These are phyloP conservation scores for Drosophila pectinifera DNA, from an alignment of 1,140 invertebrate species.

Conservation along the genomic window DNA sequence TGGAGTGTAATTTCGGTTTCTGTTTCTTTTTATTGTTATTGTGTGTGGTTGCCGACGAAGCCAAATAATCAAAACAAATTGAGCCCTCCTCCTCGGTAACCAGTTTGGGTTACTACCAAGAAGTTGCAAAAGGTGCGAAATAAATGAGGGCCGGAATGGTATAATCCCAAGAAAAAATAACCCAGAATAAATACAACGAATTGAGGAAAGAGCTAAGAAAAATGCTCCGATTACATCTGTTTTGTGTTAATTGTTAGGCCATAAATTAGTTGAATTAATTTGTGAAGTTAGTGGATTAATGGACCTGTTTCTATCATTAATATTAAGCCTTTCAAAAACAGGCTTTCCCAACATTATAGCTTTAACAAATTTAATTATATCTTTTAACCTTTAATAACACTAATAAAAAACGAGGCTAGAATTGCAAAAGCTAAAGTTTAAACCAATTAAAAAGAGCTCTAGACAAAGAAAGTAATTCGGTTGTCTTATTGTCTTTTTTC, in stretches of 20 bases:
- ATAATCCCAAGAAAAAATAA: constrained; percentile 23
- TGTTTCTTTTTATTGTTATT: constrained; percentile 40
- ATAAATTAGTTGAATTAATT: constrained; percentile 12
- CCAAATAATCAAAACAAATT: constrained; percentile 54
- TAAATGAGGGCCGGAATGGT: constrained; percentile 17
- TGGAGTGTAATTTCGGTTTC: constrained; percentile 25
- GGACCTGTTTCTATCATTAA: neutral
- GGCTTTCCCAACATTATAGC: neutral
- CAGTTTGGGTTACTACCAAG: constrained; percentile 31
- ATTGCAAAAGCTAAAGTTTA: neutral
- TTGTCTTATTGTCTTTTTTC: no score
- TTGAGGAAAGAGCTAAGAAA: neutral
- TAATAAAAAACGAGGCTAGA: neutral
- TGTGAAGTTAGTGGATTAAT: neutral
- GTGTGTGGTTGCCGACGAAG: constrained; percentile 42
- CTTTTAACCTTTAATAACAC: no score
- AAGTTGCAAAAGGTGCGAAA: constrained; percentile 51
- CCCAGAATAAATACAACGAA: constrained; percentile 22
- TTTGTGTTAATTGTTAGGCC: constrained; percentile 7
- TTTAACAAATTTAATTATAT: no score
- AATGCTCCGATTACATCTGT: constrained; percentile 10
- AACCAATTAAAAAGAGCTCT: neutral
- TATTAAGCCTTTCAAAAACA: neutral
- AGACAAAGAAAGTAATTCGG: no score
- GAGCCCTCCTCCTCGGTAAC: constrained; percentile 19